Conservation (phyloP, 2,888 invertebrate species). For the Melikaiella ostensackeni region DNA sequence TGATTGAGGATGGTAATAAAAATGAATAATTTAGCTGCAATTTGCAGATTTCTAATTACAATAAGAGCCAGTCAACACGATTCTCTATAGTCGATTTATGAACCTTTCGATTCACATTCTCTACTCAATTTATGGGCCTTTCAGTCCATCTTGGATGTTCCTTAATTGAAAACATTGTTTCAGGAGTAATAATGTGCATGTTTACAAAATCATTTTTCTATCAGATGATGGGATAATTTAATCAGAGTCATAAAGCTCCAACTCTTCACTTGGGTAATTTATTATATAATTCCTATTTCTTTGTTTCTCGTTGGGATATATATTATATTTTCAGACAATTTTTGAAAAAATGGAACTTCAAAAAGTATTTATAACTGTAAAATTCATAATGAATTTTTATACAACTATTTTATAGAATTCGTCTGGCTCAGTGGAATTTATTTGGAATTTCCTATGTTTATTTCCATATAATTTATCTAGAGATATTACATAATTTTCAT, state of each 20-base stretch:
- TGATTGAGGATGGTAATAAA: neutral
- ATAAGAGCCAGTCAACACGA: conserved; percentile 4
- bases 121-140: conserved; percentile 7
- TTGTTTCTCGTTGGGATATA: no score
- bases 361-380: no score
- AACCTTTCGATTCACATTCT: conserved; percentile 6
- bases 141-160: conserved; percentile 1
- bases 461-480: no score
- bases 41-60: conserved; percentile 3
- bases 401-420: no score
- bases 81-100: conserved; percentile 1
- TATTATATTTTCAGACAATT: no score
- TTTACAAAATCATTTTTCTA: conserved; percentile 6
- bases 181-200: neutral
- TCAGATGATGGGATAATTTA: neutral
- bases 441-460: no score
- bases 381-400: no score
- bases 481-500: no score
- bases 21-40: neutral
- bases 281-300: no score
- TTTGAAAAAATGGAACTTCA: no score
- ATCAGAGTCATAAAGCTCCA: neutral
- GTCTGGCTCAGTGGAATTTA: no score
- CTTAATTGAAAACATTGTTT: conserved; percentile 29
- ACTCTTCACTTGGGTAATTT: no score